Base-by-base conservation (phyloP, 2,888 invertebrate species). In the Epirrhoe alternata region DNA sequence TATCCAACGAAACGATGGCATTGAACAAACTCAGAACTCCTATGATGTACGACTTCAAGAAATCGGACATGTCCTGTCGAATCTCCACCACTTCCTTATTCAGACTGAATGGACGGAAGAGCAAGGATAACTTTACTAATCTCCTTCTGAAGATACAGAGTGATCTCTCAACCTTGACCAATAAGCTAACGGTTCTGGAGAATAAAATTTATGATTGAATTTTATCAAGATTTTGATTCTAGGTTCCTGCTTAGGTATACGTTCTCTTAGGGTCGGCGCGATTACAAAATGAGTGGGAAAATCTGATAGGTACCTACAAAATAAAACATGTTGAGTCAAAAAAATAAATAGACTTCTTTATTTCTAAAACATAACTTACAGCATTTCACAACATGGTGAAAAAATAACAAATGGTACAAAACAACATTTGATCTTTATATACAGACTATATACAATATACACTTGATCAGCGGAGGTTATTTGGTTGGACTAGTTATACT, bases 71-170 rank as follows among this genome's bases (percentile, higher is more conserved):
- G 0, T 79, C 87, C 0, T 83, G 83, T 67, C 84, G 80, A 17
- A 77, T 89, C 0, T 92, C 92, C 0, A 85, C 78, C 47, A 82
- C 87, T 0, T 87, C 90, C 4, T 71, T 92, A 35, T 88, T 86
- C 68, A 88, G 81, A 73, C 60, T 88, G 3, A 81, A 82, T 53
- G 80, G 86, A 1, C 81, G 79, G 59, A 91, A 87, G 62, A 89
- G 87, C 61, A 79, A 80, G 10, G 91, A 92, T 17, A 91, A 88
- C 73, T 86, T 91, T 66, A 78, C 86, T 0, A 85, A 85, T 38
- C 84, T 91, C 47, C 75, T 93, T 14, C 62, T 91, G 16, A 90
- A 90, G 77, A 90, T 92, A 70, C 92, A 93, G 79, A 86, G 76
- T 61, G 92, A 93, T 70, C 73, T 93, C 14, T 79, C 80, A 3